Percentiles rank a stretch among this genome's conserved stretches.
Evolutionary conservation across 2,113 vertebrate species (phyloP).

Genomic region (Daphoenositta chrysoptera): DNA sequence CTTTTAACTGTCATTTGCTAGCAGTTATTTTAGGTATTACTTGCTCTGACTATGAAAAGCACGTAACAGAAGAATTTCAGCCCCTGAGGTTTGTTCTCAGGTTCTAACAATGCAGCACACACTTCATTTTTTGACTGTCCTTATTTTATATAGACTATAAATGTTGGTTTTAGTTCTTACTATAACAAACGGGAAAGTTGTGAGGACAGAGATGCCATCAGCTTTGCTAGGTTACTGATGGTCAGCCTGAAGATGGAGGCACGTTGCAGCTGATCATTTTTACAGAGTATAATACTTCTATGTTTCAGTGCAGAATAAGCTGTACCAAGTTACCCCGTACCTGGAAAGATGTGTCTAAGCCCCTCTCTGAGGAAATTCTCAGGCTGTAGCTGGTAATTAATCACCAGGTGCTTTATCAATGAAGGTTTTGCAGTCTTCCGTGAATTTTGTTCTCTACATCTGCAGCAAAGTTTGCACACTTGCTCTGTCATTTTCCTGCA

Average conservation of each 20-base stretch:
- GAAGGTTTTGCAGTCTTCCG: background rate
- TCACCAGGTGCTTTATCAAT: background rate
- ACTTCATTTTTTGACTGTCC: background rate
- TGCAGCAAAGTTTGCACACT: background rate
- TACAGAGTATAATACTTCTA: background rate
- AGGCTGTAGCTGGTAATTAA: background rate
- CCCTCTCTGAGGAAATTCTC: background rate
- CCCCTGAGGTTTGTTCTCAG: background rate
- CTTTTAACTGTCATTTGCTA: background rate
- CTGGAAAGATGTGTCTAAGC: background rate
- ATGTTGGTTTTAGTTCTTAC: background rate
- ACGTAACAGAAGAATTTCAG: background rate
- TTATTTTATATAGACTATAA: background rate
- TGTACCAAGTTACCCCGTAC: background rate
- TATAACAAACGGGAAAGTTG: background rate
- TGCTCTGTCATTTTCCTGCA: background rate
- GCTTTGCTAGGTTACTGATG: background rate
- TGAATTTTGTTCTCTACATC: background rate
- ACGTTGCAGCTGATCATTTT: background rate
- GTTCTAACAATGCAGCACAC: background rate
- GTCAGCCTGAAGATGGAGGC: background rate
- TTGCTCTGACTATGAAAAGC: background rate
- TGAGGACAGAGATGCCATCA: background rate
- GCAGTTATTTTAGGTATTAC: background rate
- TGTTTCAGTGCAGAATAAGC: background rate